These are phyloP conservation scores for Brachionus paranguensis DNA, from an alignment of 1,140 invertebrate species.

Conservation along the genomic window DNA sequence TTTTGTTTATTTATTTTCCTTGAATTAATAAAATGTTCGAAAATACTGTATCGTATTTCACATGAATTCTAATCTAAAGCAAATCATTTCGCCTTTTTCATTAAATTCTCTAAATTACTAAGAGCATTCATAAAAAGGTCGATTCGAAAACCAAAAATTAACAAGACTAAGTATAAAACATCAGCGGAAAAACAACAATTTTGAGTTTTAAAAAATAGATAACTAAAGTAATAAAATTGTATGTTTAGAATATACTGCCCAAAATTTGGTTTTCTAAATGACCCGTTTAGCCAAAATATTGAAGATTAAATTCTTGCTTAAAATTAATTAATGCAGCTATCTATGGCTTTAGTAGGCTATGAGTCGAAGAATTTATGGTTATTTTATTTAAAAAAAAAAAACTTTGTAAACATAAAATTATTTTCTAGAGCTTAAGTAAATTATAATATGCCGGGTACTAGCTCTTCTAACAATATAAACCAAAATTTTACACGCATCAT, in stretches of 20 bases:
- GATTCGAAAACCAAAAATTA: not conserved
- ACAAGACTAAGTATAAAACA: not conserved
- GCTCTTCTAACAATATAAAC: not conserved
- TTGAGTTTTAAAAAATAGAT: not conserved
- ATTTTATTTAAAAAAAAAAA: not conserved
- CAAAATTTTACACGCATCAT: slow-evolving; percentile 2
- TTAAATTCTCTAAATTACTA: not conserved
- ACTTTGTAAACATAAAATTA: not conserved
- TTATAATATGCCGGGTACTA: not conserved
- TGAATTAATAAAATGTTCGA: not conserved
- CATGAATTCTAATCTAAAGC: not conserved
- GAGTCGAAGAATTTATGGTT: not conserved
- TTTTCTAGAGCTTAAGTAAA: not conserved
- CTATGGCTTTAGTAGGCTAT: not conserved
- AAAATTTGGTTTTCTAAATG: slow-evolving; percentile 18
- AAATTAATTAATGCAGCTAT: slow-evolving; percentile 20
- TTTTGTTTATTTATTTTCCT: not conserved
- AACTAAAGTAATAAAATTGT: not conserved
- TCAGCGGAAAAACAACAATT: not conserved
- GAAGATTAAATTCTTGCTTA: not conserved
- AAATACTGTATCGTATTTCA: slow-evolving; percentile 1
- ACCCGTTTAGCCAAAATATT: not conserved
- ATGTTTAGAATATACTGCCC: not conserved
- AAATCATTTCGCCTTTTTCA: not conserved
- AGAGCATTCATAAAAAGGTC: not conserved